Conservation (phyloP, 2,888 invertebrate genomes). For the Phengaris arion region DNA sequence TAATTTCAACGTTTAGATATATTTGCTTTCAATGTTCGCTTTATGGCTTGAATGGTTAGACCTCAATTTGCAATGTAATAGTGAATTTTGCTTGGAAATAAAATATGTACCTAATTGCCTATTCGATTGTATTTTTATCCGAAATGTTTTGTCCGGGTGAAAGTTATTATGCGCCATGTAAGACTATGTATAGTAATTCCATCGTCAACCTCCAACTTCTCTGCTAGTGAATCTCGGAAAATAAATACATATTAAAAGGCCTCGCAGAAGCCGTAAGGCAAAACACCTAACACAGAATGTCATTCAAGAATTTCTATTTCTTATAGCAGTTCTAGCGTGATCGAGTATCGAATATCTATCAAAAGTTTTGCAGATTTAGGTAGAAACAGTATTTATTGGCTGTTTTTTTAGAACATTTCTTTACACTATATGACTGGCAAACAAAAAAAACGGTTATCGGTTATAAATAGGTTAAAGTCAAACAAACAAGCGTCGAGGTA, state of each 20-base stretch:
- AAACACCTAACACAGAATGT: neutral
- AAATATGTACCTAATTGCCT: neutral
- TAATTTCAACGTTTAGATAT: conserved; percentile 28
- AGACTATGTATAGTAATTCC: no score
- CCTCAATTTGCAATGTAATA: neutral
- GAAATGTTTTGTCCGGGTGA: neutral
- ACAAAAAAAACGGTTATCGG: no score
- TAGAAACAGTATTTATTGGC: neutral
- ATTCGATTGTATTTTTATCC: neutral
- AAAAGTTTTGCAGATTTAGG: neutral
- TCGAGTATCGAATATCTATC: neutral
- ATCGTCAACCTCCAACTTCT: no score
- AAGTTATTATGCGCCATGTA: no score
- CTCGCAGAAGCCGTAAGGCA: neutral
- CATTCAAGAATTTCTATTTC: neutral
- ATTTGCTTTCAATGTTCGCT: conserved; percentile 17
- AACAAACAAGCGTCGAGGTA: no score
- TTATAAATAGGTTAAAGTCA: no score
- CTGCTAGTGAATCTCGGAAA: no score
- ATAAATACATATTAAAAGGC: no score
- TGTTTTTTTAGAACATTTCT: no score
- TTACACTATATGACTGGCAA: no score
- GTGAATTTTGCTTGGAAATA: neutral
- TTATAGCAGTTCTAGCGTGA: neutral
- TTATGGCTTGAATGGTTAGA: neutral